These are phyloP conservation scores for Elymnias hypermnestra DNA, from an alignment of 1,140 invertebrate genomes.

Conservation along the genomic window DNA sequence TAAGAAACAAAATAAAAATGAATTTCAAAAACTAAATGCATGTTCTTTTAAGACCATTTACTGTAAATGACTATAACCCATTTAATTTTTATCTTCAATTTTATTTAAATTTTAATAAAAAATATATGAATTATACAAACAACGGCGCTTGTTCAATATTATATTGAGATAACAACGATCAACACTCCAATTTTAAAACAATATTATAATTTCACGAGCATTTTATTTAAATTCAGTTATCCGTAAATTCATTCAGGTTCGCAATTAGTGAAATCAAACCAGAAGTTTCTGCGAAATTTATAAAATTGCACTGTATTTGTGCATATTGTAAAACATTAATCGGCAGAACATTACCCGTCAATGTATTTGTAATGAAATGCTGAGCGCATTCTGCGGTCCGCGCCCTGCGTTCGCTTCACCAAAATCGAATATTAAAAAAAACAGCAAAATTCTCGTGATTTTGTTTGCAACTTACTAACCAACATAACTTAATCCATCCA, in stretches of 20 bases:
- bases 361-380: slow-evolving; percentile 52
- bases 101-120: too few relatives aligned
- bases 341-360: slow-evolving; percentile 42
- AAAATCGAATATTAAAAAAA: slow-evolving; percentile 16
- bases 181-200: slow-evolving; percentile 5
- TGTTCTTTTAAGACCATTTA: neutral
- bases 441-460: neutral
- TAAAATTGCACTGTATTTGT: slow-evolving; percentile 45
- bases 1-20: too few relatives aligned
- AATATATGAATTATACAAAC: too few relatives aligned
- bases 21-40: too few relatives aligned
- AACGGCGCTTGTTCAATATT: neutral
- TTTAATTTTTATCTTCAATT: neutral
- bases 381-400: slow-evolving; percentile 39
- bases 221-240: neutral
- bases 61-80: neutral
- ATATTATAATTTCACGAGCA: neutral
- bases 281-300: slow-evolving; percentile 33
- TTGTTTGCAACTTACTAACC: neutral
- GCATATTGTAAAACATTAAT: slow-evolving; percentile 50
- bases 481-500: too few relatives aligned
- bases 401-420: slow-evolving; percentile 21
- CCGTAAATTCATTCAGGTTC: slow-evolving; percentile 20
- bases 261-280: slow-evolving; percentile 43
- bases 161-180: neutral